phyloP scores from a whole-genome alignment of 2,888 invertebrate genomes.

The Branchellion lobata region DNA sequence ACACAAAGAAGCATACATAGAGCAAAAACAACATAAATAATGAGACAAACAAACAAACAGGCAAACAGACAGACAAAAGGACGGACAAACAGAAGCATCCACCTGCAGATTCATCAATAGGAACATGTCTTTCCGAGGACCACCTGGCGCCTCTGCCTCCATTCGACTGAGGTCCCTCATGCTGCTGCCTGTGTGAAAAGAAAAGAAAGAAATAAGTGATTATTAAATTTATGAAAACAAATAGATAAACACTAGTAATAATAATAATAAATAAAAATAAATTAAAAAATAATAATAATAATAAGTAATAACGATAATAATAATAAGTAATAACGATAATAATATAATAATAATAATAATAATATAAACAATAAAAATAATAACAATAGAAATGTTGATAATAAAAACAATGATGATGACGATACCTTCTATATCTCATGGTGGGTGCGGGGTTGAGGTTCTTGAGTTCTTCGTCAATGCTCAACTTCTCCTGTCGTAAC shows the following conservation, averaged over 20 bases:
- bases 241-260: too few species aligned
- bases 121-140: conserved; percentile 33
- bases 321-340: background rate
- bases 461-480: conserved; percentile 86
- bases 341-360: background rate
- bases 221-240: background rate
- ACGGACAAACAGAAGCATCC: background rate
- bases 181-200: conserved; percentile 3
- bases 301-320: background rate
- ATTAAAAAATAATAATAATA: background rate
- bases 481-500: conserved; percentile 86
- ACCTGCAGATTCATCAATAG: background rate
- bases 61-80: background rate
- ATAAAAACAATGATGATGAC: too few species aligned
- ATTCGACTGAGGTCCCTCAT: background rate
- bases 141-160: conserved; percentile 31
- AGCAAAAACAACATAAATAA: background rate
- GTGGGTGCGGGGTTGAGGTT: conserved; percentile 48
- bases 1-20: background rate
- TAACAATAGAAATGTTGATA: too few species aligned
- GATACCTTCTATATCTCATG: background rate
- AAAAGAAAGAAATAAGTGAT: background rate
- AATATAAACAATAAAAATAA: too few species aligned
- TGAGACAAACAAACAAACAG: background rate
- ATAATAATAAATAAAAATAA: too few species aligned